phyloP scores from a whole-genome alignment of 64 coral and sea anemone species.

The Hydrozoanthus tunicans region DNA sequence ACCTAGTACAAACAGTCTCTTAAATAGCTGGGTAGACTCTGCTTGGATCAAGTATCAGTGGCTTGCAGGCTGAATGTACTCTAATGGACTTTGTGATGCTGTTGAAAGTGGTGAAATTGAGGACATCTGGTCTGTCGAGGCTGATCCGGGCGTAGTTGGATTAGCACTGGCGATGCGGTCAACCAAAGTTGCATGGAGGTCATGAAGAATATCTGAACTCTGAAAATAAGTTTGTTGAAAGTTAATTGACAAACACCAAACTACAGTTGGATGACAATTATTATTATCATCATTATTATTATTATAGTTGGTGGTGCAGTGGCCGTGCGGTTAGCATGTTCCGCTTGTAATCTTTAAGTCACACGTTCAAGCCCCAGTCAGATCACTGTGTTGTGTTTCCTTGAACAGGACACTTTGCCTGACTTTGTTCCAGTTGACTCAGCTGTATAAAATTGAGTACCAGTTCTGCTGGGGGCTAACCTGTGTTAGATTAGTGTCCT shows the following conservation, averaged over 20 bases:
- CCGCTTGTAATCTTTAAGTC: too few relatives aligned
- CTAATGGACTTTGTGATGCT: slow-evolving; percentile 86
- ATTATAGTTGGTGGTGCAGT: too few relatives aligned
- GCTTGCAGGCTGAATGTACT: slow-evolving; percentile 82
- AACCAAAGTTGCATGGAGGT: slow-evolving; percentile 89
- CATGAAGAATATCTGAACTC: slow-evolving; percentile 89
- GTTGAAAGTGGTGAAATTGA: slow-evolving; percentile 88
- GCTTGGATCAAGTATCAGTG: slow-evolving; percentile 8
- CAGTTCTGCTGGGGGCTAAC: too few relatives aligned
- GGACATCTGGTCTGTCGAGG: slow-evolving; percentile 86
- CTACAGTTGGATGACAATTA: too few relatives aligned
- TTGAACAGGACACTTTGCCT: too few relatives aligned
- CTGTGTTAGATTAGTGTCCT: too few relatives aligned
- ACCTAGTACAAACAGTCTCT: not conserved
- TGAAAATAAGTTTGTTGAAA: slow-evolving; percentile 35
- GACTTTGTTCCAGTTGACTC: too few relatives aligned
- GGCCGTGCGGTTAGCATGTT: too few relatives aligned
- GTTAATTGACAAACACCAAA: not conserved
- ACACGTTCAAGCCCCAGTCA: too few relatives aligned
- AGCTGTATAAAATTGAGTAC: too few relatives aligned
- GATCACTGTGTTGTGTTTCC: too few relatives aligned
- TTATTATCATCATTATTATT: too few relatives aligned
- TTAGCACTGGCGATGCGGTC: slow-evolving; percentile 80
- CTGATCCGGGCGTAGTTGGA: slow-evolving; percentile 60
- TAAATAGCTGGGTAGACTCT: not conserved